These are phyloP conservation scores for Eulithis testata DNA, from an alignment of 2,888 invertebrate species.

Conservation along the genomic window DNA sequence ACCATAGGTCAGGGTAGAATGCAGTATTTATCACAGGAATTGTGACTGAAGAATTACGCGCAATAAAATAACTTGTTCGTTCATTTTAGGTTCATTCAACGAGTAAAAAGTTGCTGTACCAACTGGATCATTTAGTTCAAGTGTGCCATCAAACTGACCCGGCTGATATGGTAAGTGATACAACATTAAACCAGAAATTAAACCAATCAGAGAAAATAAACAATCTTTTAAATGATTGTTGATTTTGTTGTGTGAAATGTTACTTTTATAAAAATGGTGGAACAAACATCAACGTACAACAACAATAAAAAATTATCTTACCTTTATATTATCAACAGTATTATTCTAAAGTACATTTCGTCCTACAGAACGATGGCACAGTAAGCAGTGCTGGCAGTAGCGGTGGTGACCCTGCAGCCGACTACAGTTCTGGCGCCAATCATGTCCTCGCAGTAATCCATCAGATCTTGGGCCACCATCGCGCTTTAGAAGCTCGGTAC, in stretches of 20 bases:
- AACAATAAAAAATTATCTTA: too few species aligned
- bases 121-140: conserved; percentile 97
- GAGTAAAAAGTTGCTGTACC: conserved; percentile 97
- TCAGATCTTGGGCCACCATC: conserved; percentile 97
- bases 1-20: background rate
- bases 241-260: too few species aligned
- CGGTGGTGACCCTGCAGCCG: conserved; percentile 94
- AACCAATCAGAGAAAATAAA: too few species aligned
- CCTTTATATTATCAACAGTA: too few species aligned
- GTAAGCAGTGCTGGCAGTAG: conserved; percentile 86
- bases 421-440: conserved; percentile 98
- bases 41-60: background rate
- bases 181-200: too few species aligned
- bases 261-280: too few species aligned
- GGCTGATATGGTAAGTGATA: conserved; percentile 75
- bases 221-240: too few species aligned
- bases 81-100: conserved; percentile 94
- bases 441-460: conserved; percentile 98
- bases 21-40: too few species aligned
- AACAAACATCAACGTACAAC: too few species aligned
- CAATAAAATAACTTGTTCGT: background rate
- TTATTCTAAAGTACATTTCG: background rate
- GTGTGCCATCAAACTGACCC: conserved; percentile 97
- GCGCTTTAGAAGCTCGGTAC: conserved; percentile 97
- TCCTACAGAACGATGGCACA: conserved; percentile 67